These are phyloP conservation scores for Eueides isabella DNA, from an alignment of 1,140 invertebrate species.

Conservation along the genomic window DNA sequence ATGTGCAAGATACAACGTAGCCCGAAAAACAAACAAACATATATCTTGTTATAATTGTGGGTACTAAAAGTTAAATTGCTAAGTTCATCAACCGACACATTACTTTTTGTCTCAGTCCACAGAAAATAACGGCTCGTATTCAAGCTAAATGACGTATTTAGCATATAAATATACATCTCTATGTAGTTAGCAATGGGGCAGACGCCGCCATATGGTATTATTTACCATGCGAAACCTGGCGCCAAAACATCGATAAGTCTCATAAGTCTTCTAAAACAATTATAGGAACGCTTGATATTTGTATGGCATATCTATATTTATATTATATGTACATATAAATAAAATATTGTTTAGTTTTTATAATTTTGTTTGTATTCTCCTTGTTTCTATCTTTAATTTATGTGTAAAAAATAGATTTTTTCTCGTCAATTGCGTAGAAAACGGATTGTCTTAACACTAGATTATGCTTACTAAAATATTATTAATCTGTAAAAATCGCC, in stretches of 20 bases:
- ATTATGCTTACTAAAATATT: too few relatives aligned
- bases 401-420: too few relatives aligned
- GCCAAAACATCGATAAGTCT: constrained; percentile 7
- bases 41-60: too few relatives aligned
- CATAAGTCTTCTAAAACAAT: not conserved
- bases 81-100: not conserved
- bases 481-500: too few relatives aligned
- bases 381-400: too few relatives aligned
- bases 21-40: too few relatives aligned
- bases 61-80: too few relatives aligned
- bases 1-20: too few relatives aligned
- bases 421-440: too few relatives aligned
- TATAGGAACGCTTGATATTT: not conserved
- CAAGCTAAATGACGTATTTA: constrained; percentile 11
- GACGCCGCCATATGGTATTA: constrained; percentile 11
- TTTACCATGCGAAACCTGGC: constrained; percentile 15
- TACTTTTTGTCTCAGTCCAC: constrained; percentile 1
- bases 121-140: not conserved
- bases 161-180: constrained; percentile 12
- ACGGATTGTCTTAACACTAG: too few relatives aligned
- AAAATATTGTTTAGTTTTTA: too few relatives aligned
- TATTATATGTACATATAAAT: not conserved
- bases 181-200: not conserved
- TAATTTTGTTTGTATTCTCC: too few relatives aligned
- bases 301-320: not conserved